A percentile compares a stretch with the other conserved stretches of the same genome.
Conservation (phyloP, 2,797 vertebrate genomes). For the Schizopygopsis malacanthus region DNA sequence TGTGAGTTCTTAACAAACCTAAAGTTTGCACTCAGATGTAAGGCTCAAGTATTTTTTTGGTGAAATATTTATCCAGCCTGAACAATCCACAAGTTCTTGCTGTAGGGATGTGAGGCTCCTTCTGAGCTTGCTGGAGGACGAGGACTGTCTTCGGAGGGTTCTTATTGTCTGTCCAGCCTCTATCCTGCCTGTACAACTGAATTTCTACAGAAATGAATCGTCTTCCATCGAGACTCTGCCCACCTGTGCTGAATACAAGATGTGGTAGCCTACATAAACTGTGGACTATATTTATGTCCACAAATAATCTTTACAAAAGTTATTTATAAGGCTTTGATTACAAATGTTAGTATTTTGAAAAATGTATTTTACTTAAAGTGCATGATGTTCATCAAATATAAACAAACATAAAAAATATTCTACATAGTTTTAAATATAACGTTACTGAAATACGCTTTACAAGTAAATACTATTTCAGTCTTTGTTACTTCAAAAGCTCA, state of each 20-base stretch:
- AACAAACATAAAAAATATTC: no score
- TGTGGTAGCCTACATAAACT: not conserved
- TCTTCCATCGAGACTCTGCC: not conserved
- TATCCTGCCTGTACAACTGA: not conserved
- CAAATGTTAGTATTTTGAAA: not conserved
- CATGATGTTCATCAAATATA: no score
- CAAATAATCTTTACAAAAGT: not conserved
- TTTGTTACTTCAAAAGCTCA: no score
- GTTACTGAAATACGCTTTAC: no score
- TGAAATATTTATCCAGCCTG: not conserved
- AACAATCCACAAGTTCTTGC: not conserved
- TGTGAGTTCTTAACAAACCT: not conserved
- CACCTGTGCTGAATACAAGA: not conserved
- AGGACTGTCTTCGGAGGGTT: not conserved
- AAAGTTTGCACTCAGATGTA: not conserved
- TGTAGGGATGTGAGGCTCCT: not conserved
- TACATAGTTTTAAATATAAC: no score
- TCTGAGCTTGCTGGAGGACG: not conserved
- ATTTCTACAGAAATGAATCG: not conserved
- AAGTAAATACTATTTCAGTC: no score
- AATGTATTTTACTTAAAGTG: no score
- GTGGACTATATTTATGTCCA: not conserved
- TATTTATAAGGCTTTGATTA: not conserved
- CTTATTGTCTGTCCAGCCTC: conserved; percentile 4
- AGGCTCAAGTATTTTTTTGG: conserved; percentile 1